Evolutionary conservation across 2,797 vertebrate species (phyloP), one percentile per base, ranked within the genome.

Genomic region (Zalophus californianus): DNA sequence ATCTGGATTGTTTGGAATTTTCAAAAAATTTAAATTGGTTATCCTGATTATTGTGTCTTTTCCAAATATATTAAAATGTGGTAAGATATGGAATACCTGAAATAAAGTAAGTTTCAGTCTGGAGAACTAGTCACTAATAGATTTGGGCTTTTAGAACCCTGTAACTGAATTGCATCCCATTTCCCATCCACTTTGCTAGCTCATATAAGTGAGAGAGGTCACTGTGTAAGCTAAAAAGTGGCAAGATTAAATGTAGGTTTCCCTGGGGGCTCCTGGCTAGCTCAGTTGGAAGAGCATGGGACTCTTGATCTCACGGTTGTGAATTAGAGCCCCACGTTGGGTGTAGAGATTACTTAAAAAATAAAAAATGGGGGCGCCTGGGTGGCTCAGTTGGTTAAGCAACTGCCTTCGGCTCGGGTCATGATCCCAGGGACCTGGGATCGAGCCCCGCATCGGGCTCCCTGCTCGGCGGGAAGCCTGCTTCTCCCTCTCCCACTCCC

Each of bases 51-150:
- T 13, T 80, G 21, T 85, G 16, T 86, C 58, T 23, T 87, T 54
- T n/a, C 54, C 27, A 93, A 79, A 68, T 91, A 66, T 56, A 82
- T 48, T 83, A 87, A 92, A 82, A 89, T 73, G 29, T 7, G 3
- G 32, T 79, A 52, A 52, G 58, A 15, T 82, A 52, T 93, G 44
- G 16, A 79, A 78, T 79, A 44, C 16, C 14, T 62, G 58, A 75
- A 90, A 80, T 70, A 60, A 94, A 92, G 25, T 72, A 58, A 94
- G 20, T 68, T 87, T 89, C 85, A 27, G 8, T 86, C 84, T 75
- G 72, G 56, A 83, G 32, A 87, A 62, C 13, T 68, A 75, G 29
- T 83, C n/a, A 52, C 50, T 64, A 50, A 79, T 79, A 64, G 38
- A 64, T 93, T 70, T 82, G 32, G 64, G n/a, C 93, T 86, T 93